Percentiles rank a stretch among this genome's conserved stretches.
phyloP scores from a whole-genome alignment of 2,888 invertebrate genomes.

The Margaritifera margaritifera region DNA sequence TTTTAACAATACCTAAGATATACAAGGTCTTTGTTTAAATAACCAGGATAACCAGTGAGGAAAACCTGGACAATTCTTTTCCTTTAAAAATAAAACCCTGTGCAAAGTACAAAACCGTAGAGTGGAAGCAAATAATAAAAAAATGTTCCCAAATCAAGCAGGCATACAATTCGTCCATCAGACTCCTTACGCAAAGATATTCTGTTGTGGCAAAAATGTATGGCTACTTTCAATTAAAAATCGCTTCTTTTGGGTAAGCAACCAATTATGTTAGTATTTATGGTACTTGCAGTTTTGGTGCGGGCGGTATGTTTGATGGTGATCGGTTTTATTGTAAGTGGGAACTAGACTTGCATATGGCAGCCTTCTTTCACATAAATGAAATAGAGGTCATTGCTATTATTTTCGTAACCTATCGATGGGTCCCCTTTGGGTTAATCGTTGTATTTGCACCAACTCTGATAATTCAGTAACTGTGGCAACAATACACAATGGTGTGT shows the following conservation, averaged over 20 bases:
- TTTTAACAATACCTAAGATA: too few species aligned
- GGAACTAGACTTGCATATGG: constrained; percentile 8
- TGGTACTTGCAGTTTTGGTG: constrained; percentile 12
- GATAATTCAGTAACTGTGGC: constrained; percentile 19
- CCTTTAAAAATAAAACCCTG: too few species aligned
- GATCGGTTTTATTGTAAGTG: constrained; percentile 21
- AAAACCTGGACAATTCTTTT: too few species aligned
- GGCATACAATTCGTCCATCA: constrained; percentile 6
- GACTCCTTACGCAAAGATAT: constrained; percentile 7
- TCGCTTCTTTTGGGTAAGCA: constrained; percentile 14
- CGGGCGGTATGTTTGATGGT: constrained; percentile 3
- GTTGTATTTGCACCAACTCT: constrained; percentile 7
- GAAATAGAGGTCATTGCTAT: constrained; percentile 13
- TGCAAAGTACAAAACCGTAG: too few species aligned
- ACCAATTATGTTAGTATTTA: constrained; percentile 15
- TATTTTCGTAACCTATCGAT: constrained; percentile 8
- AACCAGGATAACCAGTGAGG: too few species aligned
- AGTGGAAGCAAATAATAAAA: constrained; percentile 9
- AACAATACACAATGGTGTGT: constrained; percentile 16
- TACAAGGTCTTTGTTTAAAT: too few species aligned
- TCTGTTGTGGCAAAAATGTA: constrained; percentile 13
- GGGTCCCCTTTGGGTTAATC: constrained; percentile 14
- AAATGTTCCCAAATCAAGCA: constrained; percentile 2
- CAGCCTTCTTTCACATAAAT: constrained; percentile 11
- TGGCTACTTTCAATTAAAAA: constrained; percentile 17